Conservation (phyloP, 2,888 invertebrate genomes). For the Drosophila lacicola region DNA sequence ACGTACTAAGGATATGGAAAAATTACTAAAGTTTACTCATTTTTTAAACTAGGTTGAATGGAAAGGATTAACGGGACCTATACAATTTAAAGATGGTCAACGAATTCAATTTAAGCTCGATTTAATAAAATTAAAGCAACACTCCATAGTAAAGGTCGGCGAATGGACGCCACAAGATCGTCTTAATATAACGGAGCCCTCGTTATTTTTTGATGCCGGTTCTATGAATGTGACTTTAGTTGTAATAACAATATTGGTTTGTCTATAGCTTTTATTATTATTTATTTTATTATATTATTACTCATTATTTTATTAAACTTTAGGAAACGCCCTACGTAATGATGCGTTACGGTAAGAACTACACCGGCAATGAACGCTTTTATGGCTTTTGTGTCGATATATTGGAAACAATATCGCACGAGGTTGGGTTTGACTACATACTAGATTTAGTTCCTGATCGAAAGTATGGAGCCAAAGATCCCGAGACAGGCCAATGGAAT, state of each 20-base stretch:
- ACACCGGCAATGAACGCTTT: constrained; percentile 90
- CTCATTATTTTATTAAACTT: not conserved
- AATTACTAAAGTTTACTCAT: not conserved
- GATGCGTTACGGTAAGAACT: constrained; percentile 89
- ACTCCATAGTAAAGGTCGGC: constrained; percentile 90
- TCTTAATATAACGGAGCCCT: constrained; percentile 89
- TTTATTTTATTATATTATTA: not conserved
- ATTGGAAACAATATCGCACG: constrained; percentile 88
- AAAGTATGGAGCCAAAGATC: constrained; percentile 91
- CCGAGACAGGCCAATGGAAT: constrained; percentile 91
- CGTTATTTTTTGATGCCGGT: constrained; percentile 90
- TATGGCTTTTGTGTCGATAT: constrained; percentile 93
- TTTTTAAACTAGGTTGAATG: constrained; percentile 88
- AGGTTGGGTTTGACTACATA: constrained; percentile 90
- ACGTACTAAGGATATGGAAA: not conserved
- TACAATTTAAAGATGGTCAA: constrained; percentile 92
- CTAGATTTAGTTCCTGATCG: constrained; percentile 90
- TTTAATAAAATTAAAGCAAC: constrained; percentile 90
- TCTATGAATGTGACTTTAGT: constrained; percentile 91
- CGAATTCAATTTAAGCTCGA: constrained; percentile 91
- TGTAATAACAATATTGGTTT: constrained; percentile 91
- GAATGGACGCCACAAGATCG: constrained; percentile 90
- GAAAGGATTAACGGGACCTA: constrained; percentile 92
- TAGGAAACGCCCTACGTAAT: constrained; percentile 91
- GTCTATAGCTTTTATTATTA: constrained; percentile 56